Conservation (phyloP, 2,797 vertebrate species). For the Psittacula echo region DNA sequence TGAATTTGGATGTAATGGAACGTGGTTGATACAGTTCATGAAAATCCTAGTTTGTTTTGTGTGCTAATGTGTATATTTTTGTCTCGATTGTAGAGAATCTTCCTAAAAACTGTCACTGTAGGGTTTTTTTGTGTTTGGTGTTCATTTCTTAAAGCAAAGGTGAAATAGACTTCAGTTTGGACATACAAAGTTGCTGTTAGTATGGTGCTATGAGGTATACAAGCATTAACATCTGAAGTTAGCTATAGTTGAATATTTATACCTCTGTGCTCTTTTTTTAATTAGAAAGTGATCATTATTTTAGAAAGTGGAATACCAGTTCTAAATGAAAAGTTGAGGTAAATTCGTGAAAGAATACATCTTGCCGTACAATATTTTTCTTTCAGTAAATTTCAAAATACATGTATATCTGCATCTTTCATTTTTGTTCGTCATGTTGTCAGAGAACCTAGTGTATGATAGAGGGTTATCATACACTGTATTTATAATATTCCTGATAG, state of each 20-base stretch:
- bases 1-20: background rate
- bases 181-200: background rate
- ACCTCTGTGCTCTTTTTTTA: background rate
- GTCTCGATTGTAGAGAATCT: background rate
- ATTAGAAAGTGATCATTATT: background rate
- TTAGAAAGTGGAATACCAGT: background rate
- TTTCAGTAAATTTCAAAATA: constrained; percentile 6
- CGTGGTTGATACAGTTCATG: background rate
- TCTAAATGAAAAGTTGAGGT: background rate
- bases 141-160: background rate
- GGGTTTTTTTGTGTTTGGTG: background rate
- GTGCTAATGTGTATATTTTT: background rate
- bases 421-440: constrained; percentile 61
- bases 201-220: background rate
- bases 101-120: background rate
- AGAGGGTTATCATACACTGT: constrained; percentile 19
- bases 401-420: constrained; percentile 43
- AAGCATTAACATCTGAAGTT: background rate
- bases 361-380: background rate
- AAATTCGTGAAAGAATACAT: background rate
- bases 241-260: background rate
- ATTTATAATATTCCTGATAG: background rate
- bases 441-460: constrained; percentile 55
- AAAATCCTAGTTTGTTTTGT: background rate
- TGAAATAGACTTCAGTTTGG: background rate